Evolutionary conservation across 2,113 vertebrate genomes (phyloP), one percentile per base, ranked within the genome.

Genomic region (Oceanites oceanicus): DNA sequence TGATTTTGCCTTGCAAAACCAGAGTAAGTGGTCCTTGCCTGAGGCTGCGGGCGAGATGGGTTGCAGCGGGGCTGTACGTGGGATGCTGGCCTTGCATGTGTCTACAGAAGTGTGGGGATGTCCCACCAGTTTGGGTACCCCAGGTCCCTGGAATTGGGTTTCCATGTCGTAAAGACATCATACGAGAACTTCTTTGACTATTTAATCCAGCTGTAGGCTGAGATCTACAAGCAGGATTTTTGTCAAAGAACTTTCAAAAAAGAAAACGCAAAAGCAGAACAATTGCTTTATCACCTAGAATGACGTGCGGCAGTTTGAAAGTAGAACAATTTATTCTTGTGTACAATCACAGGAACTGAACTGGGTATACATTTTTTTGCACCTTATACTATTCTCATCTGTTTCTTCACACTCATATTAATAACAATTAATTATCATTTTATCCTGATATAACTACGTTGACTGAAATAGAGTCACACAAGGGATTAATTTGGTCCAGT

Each of bases 351-450:
- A n/a, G 32, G 76, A 86, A 38, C 74, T 74, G 85, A 77, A 42
- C 26, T 15, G 74, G 36, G 13, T 66, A 2, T 49, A 12, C 34
- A 6, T 63, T 84, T 62, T 73, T 73, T 67, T 74, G 49, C 21
- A 10, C 52, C 67, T 67, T 23, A 12, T 6, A 21, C 67, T 84
- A 7, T 88, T 93, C 85, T 83, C 93, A 80, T 93, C 96, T 19
- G 40, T 94, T 88, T 36, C 86, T 84, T 94, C 70, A 49, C 84
- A 59, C 84, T 95, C 6, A 2, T 90, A 74, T 91, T 94, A 94
- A 95, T 87, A 92, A 94, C 92, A 95, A 95, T 95, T 97, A 95
- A 96, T 95, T 95, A 92, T 94, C 49, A 91, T 94, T 96, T 91
- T 95, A 76, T 85, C 84, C 95, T 92, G 86, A 72, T 88, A 68